phyloP scores from a whole-genome alignment of 2,113 vertebrate genomes.

The Lepus timidus region DNA sequence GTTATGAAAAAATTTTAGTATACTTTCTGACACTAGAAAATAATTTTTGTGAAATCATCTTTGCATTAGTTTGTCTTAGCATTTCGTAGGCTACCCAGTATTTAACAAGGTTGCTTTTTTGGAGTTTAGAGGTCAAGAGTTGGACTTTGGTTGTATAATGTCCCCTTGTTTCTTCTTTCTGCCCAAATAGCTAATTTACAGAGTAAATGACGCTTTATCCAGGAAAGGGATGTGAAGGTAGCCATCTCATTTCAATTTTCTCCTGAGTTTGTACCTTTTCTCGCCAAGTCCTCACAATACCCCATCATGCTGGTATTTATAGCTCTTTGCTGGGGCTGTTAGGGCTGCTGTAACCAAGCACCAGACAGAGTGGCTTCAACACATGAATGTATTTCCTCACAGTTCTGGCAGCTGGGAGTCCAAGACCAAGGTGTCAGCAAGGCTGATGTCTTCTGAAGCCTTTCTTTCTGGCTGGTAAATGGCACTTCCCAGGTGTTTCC shows the following conservation, averaged over 20 bases:
- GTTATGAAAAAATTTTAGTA: neutral
- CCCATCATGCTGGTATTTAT: neutral
- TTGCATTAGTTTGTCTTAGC: neutral
- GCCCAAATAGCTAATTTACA: neutral
- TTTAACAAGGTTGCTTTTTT: neutral
- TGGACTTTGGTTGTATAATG: neutral
- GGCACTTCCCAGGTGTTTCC: neutral
- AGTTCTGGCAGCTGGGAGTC: neutral
- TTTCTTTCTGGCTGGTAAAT: neutral
- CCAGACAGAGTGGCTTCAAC: neutral
- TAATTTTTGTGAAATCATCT: neutral
- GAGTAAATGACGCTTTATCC: neutral
- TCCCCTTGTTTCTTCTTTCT: neutral
- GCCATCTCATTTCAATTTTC: neutral
- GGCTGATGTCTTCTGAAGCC: neutral
- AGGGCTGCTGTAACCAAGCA: neutral
- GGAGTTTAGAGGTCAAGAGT: neutral
- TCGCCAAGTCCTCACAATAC: neutral
- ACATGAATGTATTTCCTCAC: neutral
- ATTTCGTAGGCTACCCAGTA: neutral
- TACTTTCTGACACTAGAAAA: slow-evolving; percentile 22
- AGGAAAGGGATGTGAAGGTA: neutral
- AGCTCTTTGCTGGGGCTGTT: neutral
- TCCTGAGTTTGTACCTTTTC: neutral
- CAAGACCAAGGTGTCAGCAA: neutral